Base-by-base conservation (phyloP, 92 coral and sea anemone genomes). In the Epizoanthus ramosus region DNA sequence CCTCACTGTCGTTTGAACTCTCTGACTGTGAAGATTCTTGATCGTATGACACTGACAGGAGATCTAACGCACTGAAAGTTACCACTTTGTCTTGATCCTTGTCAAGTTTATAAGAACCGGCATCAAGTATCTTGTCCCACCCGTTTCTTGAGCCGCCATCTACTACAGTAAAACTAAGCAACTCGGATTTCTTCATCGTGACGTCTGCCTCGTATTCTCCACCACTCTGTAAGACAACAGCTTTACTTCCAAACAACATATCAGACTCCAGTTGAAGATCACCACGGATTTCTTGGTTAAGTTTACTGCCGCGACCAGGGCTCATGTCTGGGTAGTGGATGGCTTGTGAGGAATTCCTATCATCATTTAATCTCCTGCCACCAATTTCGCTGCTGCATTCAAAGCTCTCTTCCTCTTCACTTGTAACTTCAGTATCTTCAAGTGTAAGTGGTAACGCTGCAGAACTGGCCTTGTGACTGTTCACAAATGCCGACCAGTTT, bases 401-500 rank as follows among this genome's bases (percentile, higher is more conserved):
- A 8, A 52, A 52, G 41, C 0, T 52, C 13, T 10, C 71, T 9
- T 77, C 70, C 13, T 63, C 53, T 37, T 79, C 35, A 64, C 31
- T 52, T 17, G 4, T 31, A 69, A 22, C 18, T 3, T 47, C 35
- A 73, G n/a, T 10, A 9, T 25, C 19, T n/a, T 8, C 33, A 5
- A 15, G 8, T 17, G 52, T 64, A 53, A 16, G 8, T 5, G 25
- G 47, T n/a, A 8, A 31, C 23, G 67, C 9, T 28, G 16, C 59
- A 63, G 33, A 33, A 15, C 56, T 57, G 70, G 37, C 37, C 18
- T 70, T 83, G n/a, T 57, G 50, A 63, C 31, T 50, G 39, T 68
- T 74, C 41, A 67, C 74, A 61, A 92, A 92, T 18, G 90, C 85
- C 16, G 54, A 19, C 99, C 99, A 96, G 79, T 90, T 91, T 64